Evolutionary conservation across 2,113 vertebrate species (phyloP).

Genomic region (Chaenocephalus aceratus): DNA sequence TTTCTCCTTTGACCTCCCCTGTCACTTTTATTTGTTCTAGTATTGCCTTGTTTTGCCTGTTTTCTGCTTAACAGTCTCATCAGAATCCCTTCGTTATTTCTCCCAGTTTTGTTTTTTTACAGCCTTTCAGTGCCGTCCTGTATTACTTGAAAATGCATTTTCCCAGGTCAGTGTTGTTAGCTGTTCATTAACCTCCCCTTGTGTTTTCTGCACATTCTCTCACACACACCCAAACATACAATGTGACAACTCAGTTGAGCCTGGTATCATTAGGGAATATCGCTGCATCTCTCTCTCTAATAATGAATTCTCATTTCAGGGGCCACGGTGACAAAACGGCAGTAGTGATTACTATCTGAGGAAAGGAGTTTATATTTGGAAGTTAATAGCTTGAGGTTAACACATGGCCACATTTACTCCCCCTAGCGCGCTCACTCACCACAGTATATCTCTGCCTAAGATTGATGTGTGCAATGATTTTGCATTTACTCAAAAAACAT

Average conservation of each 20-base stretch:
- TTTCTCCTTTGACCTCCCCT: conserved; percentile 22
- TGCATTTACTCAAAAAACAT: conserved; percentile 61
- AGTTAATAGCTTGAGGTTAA: conserved; percentile 76
- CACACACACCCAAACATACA: conserved; percentile 6
- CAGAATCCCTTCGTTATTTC: not conserved
- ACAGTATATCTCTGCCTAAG: conserved; percentile 53
- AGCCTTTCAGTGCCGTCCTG: not conserved
- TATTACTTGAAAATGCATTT: conserved; percentile 1
- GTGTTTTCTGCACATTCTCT: not conserved
- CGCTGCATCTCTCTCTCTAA: conserved; percentile 31
- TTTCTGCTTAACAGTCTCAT: conserved; percentile 25
- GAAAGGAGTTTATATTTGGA: conserved; percentile 67
- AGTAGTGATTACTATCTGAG: conserved; percentile 57
- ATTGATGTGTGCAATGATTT: conserved; percentile 74
- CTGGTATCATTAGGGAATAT: conserved; percentile 42
- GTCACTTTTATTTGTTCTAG: conserved; percentile 46
- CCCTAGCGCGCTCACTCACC: conserved; percentile 21
- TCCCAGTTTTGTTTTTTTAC: not conserved
- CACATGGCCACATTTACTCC: conserved; percentile 50
- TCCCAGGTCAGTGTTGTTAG: not conserved
- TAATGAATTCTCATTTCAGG: conserved; percentile 50
- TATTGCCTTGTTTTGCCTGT: conserved; percentile 18
- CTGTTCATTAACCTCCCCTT: not conserved
- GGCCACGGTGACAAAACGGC: conserved; percentile 20
- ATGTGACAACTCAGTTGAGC: conserved; percentile 24